Evolutionary conservation across 2,797 vertebrate genomes (phyloP).

Genomic region (Allochrocebus solatus): DNA sequence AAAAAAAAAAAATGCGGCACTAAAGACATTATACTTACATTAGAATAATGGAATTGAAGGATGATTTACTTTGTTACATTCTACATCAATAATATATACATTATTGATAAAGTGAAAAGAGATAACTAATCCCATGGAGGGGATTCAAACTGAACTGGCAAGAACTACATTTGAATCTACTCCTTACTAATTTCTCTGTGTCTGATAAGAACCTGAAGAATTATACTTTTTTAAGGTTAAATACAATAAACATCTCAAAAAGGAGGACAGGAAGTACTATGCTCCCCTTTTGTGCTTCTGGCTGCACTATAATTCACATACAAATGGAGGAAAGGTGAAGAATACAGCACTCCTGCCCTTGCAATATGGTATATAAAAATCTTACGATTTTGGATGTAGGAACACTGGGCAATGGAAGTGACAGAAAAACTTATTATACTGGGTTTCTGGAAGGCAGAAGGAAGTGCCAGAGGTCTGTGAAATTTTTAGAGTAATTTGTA

Average conservation of each 20-base stretch:
- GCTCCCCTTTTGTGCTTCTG: background rate
- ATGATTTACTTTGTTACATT: slow-evolving; percentile 31
- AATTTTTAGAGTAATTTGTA: slow-evolving; percentile 40
- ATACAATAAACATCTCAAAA: background rate
- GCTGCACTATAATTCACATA: background rate
- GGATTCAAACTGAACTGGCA: background rate
- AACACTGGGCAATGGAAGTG: background rate
- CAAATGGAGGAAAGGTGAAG: slow-evolving; percentile 19
- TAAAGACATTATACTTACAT: slow-evolving; percentile 3
- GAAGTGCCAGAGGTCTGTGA: background rate
- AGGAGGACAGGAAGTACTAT: background rate
- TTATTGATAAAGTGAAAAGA: slow-evolving; percentile 19
- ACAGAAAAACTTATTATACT: background rate
- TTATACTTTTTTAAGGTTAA: slow-evolving; percentile 7
- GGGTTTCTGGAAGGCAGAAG: background rate
- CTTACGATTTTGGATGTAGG: background rate
- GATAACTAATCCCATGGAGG: background rate
- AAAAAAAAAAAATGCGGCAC: background rate
- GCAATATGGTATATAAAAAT: background rate
- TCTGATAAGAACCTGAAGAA: slow-evolving; percentile 7
- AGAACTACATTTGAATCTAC: background rate
- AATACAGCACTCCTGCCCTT: background rate
- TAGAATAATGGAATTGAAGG: slow-evolving; percentile 22
- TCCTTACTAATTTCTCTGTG: slow-evolving; percentile 1
- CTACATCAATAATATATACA: background rate